These are phyloP conservation scores for Coelopa frigida DNA, from an alignment of 1,140 invertebrate genomes.

Conservation along the genomic window DNA sequence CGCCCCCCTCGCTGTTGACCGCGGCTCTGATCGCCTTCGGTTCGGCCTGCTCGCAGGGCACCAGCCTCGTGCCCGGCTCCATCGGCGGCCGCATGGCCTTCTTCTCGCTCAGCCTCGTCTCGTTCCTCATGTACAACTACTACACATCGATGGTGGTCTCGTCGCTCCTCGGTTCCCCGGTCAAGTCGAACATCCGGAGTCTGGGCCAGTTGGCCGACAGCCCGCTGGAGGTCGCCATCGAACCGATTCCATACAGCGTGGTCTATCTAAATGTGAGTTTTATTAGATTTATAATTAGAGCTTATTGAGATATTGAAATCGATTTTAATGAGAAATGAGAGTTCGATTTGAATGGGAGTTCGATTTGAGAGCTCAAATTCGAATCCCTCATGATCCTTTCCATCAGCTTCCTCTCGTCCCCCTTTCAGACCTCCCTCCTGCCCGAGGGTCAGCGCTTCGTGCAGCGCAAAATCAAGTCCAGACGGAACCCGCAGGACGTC, in stretches of 20 bases:
- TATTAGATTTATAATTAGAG: neutral
- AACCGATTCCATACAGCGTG: constrained; percentile 29
- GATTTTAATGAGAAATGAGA: neutral
- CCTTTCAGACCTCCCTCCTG: constrained; percentile 21
- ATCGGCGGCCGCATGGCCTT: constrained; percentile 24
- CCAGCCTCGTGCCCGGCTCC: constrained; percentile 25
- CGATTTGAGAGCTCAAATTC: neutral
- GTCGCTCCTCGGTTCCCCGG: constrained; percentile 26
- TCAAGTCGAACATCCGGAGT: constrained; percentile 31
- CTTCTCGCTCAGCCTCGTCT: constrained; percentile 24
- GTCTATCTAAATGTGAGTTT: constrained; percentile 31
- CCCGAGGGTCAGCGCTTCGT: constrained; percentile 26
- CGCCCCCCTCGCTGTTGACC: constrained; percentile 26
- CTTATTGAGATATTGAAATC: too few relatives aligned
- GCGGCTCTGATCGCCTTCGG: constrained; percentile 29
- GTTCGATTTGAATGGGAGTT: neutral
- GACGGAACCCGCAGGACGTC: constrained; percentile 11
- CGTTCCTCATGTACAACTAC: constrained; percentile 38
- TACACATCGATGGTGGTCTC: constrained; percentile 37
- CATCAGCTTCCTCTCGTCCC: neutral
- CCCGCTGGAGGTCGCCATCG: constrained; percentile 24
- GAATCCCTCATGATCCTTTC: neutral
- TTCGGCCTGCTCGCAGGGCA: constrained; percentile 30
- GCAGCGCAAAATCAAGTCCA: constrained; percentile 24
- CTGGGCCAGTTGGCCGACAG: constrained; percentile 32